phyloP scores from a whole-genome alignment of 2,888 invertebrate genomes.

The Conus canariensis region DNA sequence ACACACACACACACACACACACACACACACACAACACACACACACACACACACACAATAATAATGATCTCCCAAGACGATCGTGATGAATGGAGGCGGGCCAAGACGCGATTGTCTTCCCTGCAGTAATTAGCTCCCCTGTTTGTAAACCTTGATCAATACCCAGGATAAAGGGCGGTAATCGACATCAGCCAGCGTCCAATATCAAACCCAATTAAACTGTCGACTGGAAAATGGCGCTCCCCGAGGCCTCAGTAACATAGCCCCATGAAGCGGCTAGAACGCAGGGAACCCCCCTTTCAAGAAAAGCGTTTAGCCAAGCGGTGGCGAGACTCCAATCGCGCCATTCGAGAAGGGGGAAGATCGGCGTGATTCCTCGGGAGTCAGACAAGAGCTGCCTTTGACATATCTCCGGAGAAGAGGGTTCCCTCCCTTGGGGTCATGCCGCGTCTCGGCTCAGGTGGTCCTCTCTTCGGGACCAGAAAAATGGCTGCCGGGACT shows the following conservation, averaged over 20 bases:
- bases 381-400: constrained; percentile 19
- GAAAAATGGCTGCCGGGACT: background rate
- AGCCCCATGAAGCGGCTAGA: background rate
- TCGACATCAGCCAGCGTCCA: constrained; percentile 36
- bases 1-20: too few relatives aligned
- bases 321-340: background rate
- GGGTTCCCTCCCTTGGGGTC: background rate
- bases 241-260: constrained; percentile 18
- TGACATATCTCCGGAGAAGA: constrained; percentile 32
- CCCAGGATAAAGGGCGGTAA: constrained; percentile 17
- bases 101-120: constrained; percentile 20
- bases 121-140: constrained; percentile 36
- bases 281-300: background rate
- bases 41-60: background rate
- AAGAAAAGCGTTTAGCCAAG: background rate
- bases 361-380: background rate
- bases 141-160: constrained; percentile 37
- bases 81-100: constrained; percentile 20
- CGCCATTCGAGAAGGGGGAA: background rate
- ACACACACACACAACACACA: too few relatives aligned
- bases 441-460: constrained; percentile 1
- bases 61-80: background rate
- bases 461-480: background rate
- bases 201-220: constrained; percentile 42
- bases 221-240: constrained; percentile 33